Conservation (phyloP, 2,888 invertebrate genomes). For the Prosopocoilus inquinatus region DNA sequence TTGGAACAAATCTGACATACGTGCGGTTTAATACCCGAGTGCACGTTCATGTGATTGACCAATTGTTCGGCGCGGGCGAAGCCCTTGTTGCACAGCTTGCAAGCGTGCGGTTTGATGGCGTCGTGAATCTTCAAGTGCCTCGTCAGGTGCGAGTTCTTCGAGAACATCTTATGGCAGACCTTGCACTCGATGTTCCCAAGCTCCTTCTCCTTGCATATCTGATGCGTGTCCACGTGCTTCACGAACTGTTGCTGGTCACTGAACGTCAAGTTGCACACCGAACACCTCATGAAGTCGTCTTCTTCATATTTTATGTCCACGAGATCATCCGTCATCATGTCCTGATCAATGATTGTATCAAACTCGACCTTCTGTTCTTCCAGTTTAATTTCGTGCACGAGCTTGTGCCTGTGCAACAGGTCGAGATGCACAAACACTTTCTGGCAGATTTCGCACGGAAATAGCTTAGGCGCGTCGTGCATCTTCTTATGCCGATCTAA, state of each 20-base stretch:
- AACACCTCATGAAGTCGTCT: constrained; percentile 18
- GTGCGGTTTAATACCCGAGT: constrained; percentile 58
- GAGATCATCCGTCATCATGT: constrained; percentile 13
- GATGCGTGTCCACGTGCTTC: constrained; percentile 10
- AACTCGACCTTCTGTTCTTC: constrained; percentile 32
- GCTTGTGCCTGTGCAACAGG: constrained; percentile 41
- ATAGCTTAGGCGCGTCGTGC: constrained; percentile 29
- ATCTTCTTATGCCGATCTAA: constrained; percentile 30
- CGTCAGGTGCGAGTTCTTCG: constrained; percentile 54
- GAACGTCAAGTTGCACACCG: constrained; percentile 15
- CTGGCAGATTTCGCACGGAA: constrained; percentile 40
- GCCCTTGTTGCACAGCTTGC: constrained; percentile 57
- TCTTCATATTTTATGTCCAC: not conserved
- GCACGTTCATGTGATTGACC: constrained; percentile 58
- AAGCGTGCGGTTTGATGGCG: constrained; percentile 54
- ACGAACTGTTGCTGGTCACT: constrained; percentile 12
- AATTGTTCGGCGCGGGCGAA: constrained; percentile 60
- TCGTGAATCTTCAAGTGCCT: constrained; percentile 56
- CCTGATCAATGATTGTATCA: constrained; percentile 20
- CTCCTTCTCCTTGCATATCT: constrained; percentile 29
- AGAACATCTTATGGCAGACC: constrained; percentile 56
- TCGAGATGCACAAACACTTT: constrained; percentile 42
- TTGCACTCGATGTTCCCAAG: constrained; percentile 49
- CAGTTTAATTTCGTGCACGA: constrained; percentile 42
- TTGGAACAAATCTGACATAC: constrained; percentile 60